These are phyloP conservation scores for Luperina testacea DNA, from an alignment of 2,888 invertebrate genomes.

Conservation along the genomic window DNA sequence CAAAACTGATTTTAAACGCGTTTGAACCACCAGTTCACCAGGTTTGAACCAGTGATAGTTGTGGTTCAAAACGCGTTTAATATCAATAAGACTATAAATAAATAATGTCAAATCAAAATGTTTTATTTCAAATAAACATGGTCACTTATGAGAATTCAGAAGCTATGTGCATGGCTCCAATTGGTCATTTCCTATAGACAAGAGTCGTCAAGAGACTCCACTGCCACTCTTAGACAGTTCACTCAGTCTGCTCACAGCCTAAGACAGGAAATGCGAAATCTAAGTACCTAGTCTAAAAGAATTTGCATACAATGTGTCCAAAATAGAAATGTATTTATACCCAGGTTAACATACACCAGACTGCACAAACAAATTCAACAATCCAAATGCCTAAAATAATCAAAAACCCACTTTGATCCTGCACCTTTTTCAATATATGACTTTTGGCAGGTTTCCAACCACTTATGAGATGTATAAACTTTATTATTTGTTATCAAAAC, in stretches of 20 bases:
- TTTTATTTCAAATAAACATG: too few species aligned
- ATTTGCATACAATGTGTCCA: slow-evolving; percentile 23
- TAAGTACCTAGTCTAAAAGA: slow-evolving; percentile 9
- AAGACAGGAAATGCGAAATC: slow-evolving; percentile 28
- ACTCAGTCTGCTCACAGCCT: not conserved
- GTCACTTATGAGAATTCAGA: not conserved
- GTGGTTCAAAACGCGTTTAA: too few species aligned
- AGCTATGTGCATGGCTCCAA: not conserved
- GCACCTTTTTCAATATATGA: slow-evolving; percentile 61
- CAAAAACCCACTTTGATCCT: slow-evolving; percentile 64
- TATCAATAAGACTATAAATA: too few species aligned
- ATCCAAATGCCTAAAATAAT: slow-evolving; percentile 65
- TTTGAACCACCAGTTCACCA: too few species aligned
- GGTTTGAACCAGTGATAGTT: too few species aligned
- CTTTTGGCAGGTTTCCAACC: slow-evolving; percentile 61
- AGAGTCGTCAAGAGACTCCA: not conserved
- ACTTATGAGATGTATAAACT: slow-evolving; percentile 55
- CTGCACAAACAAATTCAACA: slow-evolving; percentile 58
- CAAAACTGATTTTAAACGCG: too few species aligned
- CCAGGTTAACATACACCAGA: slow-evolving; percentile 55
- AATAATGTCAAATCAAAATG: too few species aligned
- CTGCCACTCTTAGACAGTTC: not conserved
- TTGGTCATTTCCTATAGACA: not conserved
- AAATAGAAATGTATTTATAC: slow-evolving; percentile 57
- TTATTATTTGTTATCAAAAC: slow-evolving; percentile 62